Conservation (phyloP, 2,113 vertebrate genomes). For the Cairina moschata region DNA sequence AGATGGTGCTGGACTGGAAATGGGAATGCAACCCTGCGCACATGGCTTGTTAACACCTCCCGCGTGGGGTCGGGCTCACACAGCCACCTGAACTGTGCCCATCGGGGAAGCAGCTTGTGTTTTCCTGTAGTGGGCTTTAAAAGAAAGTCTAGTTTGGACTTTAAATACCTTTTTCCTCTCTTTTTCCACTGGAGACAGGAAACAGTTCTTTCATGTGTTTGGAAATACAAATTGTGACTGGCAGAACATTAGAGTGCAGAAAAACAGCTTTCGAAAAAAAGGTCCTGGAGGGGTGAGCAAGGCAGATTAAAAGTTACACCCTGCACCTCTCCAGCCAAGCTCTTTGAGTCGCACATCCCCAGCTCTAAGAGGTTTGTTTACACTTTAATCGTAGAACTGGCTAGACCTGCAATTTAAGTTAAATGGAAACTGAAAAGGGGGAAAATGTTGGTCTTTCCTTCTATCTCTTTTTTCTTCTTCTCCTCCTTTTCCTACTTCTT, state of each 20-base stretch:
- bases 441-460: neutral
- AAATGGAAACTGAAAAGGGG: neutral
- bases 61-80: neutral
- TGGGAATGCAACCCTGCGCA: neutral
- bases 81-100: neutral
- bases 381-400: neutral
- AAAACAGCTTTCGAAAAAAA: slow-evolving; percentile 33
- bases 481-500: neutral
- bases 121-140: neutral
- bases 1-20: neutral
- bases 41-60: neutral
- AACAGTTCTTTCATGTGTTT: neutral
- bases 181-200: slow-evolving; percentile 40
- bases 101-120: neutral
- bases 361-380: neutral
- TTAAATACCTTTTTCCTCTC: neutral
- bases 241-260: slow-evolving; percentile 6
- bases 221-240: slow-evolving; percentile 51
- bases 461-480: neutral
- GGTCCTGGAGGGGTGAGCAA: neutral
- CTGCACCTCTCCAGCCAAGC: neutral
- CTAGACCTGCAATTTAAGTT: neutral
- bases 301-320: slow-evolving; percentile 5
- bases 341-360: neutral
- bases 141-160: neutral